Evolutionary conservation across 2,797 vertebrate genomes (phyloP).

Genomic region (Steatocranus sp.): DNA sequence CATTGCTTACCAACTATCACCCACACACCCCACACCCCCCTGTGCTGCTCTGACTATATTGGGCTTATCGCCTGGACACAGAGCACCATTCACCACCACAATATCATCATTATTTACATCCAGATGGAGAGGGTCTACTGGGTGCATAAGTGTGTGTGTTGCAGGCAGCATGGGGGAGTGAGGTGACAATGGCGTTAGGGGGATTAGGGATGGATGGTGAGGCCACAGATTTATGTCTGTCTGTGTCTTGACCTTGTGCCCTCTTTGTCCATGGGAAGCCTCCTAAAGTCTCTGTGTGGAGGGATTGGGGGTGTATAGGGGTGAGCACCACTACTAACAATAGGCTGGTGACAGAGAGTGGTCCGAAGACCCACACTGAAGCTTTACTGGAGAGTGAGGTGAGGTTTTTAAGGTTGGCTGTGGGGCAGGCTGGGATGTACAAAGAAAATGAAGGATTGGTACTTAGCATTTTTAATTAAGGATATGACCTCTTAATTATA

Average conservation of each 20-base stretch:
- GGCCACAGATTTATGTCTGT: constrained; percentile 56
- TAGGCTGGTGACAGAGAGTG: constrained; percentile 9
- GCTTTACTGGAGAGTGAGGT: background rate
- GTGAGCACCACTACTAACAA: constrained; percentile 31
- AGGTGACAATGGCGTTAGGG: background rate
- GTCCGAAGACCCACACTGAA: constrained; percentile 17
- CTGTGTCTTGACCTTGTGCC: constrained; percentile 60
- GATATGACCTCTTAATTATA: background rate
- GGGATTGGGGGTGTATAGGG: constrained; percentile 1
- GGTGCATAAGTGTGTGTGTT: constrained; percentile 25
- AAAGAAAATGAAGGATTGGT: constrained; percentile 35
- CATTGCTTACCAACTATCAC: constrained; percentile 17
- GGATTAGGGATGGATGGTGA: constrained; percentile 34
- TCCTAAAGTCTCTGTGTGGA: constrained; percentile 15
- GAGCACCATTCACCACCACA: constrained; percentile 62
- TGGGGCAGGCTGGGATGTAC: constrained; percentile 9
- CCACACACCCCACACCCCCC: background rate
- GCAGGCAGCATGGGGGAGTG: background rate
- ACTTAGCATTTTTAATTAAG: constrained; percentile 38
- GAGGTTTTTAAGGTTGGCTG: background rate
- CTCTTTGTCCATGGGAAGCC: constrained; percentile 52
- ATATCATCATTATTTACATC: constrained; percentile 74
- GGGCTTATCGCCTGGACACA: constrained; percentile 75
- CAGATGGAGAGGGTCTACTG: constrained; percentile 67
- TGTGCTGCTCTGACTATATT: constrained; percentile 58